phyloP scores from a whole-genome alignment of 2,113 vertebrate species.

The Tiliqua scincoides region DNA sequence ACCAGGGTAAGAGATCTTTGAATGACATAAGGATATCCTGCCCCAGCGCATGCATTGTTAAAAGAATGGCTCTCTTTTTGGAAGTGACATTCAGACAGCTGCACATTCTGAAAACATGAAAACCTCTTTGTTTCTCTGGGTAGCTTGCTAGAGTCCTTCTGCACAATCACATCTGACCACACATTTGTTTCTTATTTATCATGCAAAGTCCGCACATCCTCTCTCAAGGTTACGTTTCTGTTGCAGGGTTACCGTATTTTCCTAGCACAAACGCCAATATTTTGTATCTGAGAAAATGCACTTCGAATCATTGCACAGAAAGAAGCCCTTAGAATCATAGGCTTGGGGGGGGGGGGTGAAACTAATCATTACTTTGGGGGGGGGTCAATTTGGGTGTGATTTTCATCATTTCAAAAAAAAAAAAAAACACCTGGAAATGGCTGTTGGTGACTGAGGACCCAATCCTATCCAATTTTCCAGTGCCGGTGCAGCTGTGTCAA shows the following conservation, averaged over 20 bases:
- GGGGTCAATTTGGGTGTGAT: conserved; percentile 25
- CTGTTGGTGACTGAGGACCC: neutral
- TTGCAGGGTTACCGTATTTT: neutral
- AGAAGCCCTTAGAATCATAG: neutral
- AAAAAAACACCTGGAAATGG: neutral
- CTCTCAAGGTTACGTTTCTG: neutral
- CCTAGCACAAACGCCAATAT: neutral
- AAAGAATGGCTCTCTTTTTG: neutral
- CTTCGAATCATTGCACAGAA: too few relatives aligned
- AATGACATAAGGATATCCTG: neutral
- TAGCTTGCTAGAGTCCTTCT: neutral
- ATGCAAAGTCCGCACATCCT: neutral
- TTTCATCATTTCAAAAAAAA: conserved; percentile 26
- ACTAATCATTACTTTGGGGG: conserved; percentile 12
- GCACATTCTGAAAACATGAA: neutral
- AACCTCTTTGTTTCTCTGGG: neutral
- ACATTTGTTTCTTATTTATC: neutral
- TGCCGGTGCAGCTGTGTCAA: too few relatives aligned
- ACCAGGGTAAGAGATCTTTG: conserved; percentile 1
- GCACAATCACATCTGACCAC: neutral
- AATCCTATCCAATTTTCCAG: too few relatives aligned
- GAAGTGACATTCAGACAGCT: neutral
- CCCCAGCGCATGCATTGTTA: neutral
- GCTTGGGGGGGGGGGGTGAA: neutral
- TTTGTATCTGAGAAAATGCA: neutral